Conservation (phyloP, 2,797 vertebrate species). For the Remorina albescens region DNA sequence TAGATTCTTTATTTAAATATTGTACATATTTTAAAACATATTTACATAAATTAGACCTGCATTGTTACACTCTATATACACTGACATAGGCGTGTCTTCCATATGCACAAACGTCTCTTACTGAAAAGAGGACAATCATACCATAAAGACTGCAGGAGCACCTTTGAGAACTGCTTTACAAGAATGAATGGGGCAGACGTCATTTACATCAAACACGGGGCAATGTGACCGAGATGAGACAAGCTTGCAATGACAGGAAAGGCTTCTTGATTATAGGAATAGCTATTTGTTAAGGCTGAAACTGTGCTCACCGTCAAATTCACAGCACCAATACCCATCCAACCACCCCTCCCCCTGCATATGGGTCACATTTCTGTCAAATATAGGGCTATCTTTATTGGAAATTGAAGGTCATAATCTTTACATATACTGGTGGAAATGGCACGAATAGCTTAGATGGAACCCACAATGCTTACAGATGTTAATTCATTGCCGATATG, state of each 20-base stretch:
- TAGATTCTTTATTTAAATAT: conserved; percentile 99
- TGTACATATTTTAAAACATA: conserved; percentile 98
- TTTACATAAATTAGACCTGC: conserved; percentile 93
- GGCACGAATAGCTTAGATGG: conserved; percentile 30
- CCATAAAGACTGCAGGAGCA: conserved; percentile 81
- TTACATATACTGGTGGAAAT: conserved; percentile 15
- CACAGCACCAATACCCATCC: conserved; percentile 34
- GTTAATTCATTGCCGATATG: conserved; percentile 23
- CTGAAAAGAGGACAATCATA: conserved; percentile 74
- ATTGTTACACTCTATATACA: conserved; percentile 79
- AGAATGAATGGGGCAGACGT: conserved; percentile 38
- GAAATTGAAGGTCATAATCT: conserved; percentile 32
- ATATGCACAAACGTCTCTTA: conserved; percentile 71
- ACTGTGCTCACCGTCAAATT: conserved; percentile 66
- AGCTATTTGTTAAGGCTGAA: conserved; percentile 82
- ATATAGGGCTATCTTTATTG: conserved; percentile 24
- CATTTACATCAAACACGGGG: conserved; percentile 64
- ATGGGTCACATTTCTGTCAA: conserved; percentile 26
- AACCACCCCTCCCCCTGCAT: conserved; percentile 24
- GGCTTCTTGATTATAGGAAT: conserved; percentile 80
- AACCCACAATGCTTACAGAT: conserved; percentile 43
- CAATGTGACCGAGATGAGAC: conserved; percentile 60
- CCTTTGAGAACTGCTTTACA: conserved; percentile 68
- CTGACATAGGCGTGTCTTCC: conserved; percentile 70
- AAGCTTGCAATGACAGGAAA: conserved; percentile 79